Percentiles rank a stretch among this genome's conserved stretches.
Evolutionary conservation across 2,113 vertebrate genomes (phyloP).

Genomic region (Phrynosoma blainvillii): DNA sequence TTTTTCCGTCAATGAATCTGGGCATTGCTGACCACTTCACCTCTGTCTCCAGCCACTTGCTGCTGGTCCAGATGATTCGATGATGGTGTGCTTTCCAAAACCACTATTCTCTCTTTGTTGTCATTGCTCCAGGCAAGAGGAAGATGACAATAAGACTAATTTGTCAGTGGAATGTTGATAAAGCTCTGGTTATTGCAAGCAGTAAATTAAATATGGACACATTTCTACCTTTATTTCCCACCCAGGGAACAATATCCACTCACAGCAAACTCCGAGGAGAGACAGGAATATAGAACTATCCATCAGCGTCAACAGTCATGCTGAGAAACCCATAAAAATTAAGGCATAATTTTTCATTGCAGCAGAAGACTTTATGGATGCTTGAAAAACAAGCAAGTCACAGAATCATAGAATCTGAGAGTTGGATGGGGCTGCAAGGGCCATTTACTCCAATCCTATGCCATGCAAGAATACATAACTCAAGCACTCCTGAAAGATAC

Average conservation of each 20-base stretch:
- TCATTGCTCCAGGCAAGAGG: slow-evolving; percentile 7
- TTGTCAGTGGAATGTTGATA: slow-evolving; percentile 61
- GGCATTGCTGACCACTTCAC: no score
- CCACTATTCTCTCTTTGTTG: not conserved
- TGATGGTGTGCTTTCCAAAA: not conserved
- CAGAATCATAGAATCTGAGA: no score
- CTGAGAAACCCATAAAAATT: slow-evolving; percentile 58
- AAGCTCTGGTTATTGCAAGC: slow-evolving; percentile 68
- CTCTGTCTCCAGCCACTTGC: no score
- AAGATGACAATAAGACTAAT: slow-evolving; percentile 66
- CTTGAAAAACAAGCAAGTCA: slow-evolving; percentile 7
- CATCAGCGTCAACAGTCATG: slow-evolving; percentile 31
- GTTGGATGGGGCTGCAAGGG: no score
- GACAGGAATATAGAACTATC: slow-evolving; percentile 12
- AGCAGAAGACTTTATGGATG: slow-evolving; percentile 59
- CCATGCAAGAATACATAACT: no score
- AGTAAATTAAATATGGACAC: slow-evolving; percentile 66
- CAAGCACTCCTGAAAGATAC: no score
- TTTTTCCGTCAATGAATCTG: not conserved
- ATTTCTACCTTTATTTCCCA: slow-evolving; percentile 53
- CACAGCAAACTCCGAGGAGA: rapidly evolving
- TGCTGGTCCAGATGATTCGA: not conserved
- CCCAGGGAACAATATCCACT: slow-evolving; percentile 62
- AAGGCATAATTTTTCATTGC: slow-evolving; percentile 60
- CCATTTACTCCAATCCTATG: no score